These are phyloP conservation scores for Gouania willdenowi DNA, from an alignment of 2,797 vertebrate species.

Conservation along the genomic window DNA sequence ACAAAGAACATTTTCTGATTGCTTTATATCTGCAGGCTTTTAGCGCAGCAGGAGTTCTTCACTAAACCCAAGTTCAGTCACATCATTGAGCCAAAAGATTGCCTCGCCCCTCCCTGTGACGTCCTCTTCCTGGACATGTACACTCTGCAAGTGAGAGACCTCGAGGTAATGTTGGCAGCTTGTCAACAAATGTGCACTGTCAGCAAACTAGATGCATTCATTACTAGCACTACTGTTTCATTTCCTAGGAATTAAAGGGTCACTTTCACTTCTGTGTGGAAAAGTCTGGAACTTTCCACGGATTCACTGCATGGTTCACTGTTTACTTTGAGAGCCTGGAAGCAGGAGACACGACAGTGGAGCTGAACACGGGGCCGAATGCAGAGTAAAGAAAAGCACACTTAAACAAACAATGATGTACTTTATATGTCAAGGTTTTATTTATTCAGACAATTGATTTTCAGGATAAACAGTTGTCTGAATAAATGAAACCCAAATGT, in stretches of 20 bases:
- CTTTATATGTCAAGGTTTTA: too few relatives aligned
- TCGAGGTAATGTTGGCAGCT: slow-evolving; percentile 53
- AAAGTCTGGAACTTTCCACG: slow-evolving; percentile 71
- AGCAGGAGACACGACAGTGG: slow-evolving; percentile 49
- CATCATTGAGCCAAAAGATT: slow-evolving; percentile 65
- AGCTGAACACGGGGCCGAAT: slow-evolving; percentile 75
- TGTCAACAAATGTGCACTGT: rapidly evolving
- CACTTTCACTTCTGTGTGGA: slow-evolving; percentile 62
- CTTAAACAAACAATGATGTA: too few relatives aligned
- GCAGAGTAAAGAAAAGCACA: slow-evolving; percentile 69
- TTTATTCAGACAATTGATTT: too few relatives aligned
- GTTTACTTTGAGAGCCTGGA: slow-evolving; percentile 73
- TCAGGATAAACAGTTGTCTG: too few relatives aligned
- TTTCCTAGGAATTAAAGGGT: slow-evolving; percentile 63
- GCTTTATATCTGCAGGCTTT: slow-evolving; percentile 55
- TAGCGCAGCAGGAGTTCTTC: slow-evolving; percentile 80
- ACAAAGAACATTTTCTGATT: too few relatives aligned
- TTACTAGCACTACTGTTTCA: slow-evolving; percentile 21
- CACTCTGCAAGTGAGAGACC: slow-evolving; percentile 65
- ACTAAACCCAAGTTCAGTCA: slow-evolving; percentile 81
- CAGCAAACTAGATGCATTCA: rapidly evolving
- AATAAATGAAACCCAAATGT: too few relatives aligned
- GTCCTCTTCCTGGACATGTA: slow-evolving; percentile 76
- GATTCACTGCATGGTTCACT: slow-evolving; percentile 77
- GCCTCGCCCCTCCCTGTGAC: slow-evolving; percentile 64